phyloP scores from a whole-genome alignment of 2,113 vertebrate species.

The Megaceryle maxima region DNA sequence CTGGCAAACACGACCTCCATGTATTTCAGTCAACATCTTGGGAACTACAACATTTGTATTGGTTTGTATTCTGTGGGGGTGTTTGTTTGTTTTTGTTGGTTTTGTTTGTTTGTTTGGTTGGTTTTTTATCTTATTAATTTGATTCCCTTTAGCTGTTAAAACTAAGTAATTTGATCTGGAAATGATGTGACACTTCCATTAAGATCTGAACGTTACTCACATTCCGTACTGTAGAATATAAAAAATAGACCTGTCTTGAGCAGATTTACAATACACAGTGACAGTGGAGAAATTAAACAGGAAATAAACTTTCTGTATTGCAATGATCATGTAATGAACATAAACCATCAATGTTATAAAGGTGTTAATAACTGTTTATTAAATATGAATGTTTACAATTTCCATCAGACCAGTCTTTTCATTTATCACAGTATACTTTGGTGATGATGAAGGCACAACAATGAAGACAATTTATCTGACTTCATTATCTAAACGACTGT shows the following conservation, averaged over 20 bases:
- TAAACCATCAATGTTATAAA: constrained; percentile 17
- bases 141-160: constrained; percentile 48
- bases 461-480: constrained; percentile 38
- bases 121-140: constrained; percentile 31
- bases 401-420: constrained; percentile 28
- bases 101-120: neutral
- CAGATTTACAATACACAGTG: neutral
- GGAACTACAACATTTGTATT: neutral
- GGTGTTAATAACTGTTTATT: constrained; percentile 51
- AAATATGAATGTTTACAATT: neutral
- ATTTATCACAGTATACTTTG: constrained; percentile 26
- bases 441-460: neutral
- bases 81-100: neutral
- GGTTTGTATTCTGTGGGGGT: neutral
- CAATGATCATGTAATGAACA: constrained; percentile 26
- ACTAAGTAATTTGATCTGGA: constrained; percentile 51
- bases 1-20: neutral
- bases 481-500: constrained; percentile 45
- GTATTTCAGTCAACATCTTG: neutral
- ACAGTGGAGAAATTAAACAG: constrained; percentile 16
- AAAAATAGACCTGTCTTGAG: constrained; percentile 29
- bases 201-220: neutral
- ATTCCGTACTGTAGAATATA: neutral
- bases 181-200: constrained; percentile 60
- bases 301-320: constrained; percentile 31